Percentiles rank a stretch among this genome's conserved stretches.
These are phyloP conservation scores for Platycheirus rosarum DNA, from an alignment of 2,888 invertebrate species.

Conservation along the genomic window DNA sequence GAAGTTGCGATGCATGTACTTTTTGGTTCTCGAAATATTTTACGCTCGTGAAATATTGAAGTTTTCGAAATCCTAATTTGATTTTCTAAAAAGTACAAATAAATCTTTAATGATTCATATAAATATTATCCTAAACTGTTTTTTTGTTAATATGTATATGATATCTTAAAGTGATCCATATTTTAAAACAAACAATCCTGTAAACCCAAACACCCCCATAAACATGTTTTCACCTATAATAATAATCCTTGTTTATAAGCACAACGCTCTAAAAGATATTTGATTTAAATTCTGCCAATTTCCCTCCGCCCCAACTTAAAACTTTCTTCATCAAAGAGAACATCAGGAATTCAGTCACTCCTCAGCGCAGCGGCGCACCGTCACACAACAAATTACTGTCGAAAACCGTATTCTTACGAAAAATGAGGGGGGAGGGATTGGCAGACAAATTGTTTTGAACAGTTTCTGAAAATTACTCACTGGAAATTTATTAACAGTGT, in stretches of 20 bases:
- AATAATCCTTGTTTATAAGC: no score
- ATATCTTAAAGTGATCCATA: no score
- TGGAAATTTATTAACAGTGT: slow-evolving; percentile 1
- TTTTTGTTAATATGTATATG: no score
- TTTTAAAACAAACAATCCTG: no score
- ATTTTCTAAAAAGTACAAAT: no score
- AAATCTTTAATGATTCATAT: no score
- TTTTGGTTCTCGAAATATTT: no score
- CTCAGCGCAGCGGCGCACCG: background rate
- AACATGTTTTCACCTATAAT: no score
- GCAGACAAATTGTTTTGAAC: slow-evolving; percentile 15
- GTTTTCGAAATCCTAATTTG: no score
- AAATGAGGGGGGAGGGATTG: background rate
- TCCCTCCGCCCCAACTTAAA: background rate
- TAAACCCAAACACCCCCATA: background rate
- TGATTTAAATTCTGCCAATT: background rate
- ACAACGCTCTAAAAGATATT: background rate
- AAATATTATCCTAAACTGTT: no score
- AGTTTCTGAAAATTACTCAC: background rate
- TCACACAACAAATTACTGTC: background rate
- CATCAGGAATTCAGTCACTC: background rate
- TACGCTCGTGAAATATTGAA: no score
- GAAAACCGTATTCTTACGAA: background rate
- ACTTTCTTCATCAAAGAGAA: background rate
- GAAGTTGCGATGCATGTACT: no score